Evolutionary conservation across 2,113 vertebrate species (phyloP), one percentile per base, ranked within the genome.

Genomic region (Myodes glareolus): DNA sequence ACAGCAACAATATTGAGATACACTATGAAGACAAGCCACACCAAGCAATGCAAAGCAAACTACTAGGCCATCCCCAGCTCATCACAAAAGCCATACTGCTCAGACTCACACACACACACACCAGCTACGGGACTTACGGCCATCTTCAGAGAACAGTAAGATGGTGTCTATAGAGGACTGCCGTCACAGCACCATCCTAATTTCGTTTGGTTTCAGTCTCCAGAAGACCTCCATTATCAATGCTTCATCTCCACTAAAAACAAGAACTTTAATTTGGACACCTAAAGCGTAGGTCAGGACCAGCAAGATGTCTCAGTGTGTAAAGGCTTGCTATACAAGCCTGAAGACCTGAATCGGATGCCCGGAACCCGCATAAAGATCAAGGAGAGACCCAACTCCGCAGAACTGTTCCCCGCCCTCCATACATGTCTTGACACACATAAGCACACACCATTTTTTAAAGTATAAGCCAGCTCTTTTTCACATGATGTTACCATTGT

Each of bases 241-340:
- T 39, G 31, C 7, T 31, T 67, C n/a, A 31, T 91, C 55, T 58
- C 80, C 88, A 89, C 93, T 92, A 75, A 76, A 88, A 97, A 70
- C 68, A 17, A 78, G 77, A 86, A 70, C 63, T 96, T 96, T 25
- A 42, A 2, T 91, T 93, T 94, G 88, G 58, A 81, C 52, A 73
- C 80, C 65, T 78, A 63, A 85, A 73, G 25, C 47, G 55, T 0
- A 72, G 76, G 36, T 47, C 29, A 23, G 84, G 68, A 3, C n/a
- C n/a, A 80, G 33, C 65, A 47, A 47, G 42, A 47, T 36, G 29
- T 16, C 7, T 67, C 2, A 2, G 17, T 47, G 42, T 31, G 9
- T 33, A 63, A 65, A 85, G 27, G 27, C 82, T 84, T 63, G n/a
- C 58, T 85, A 27, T 27, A 65, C 27, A 45, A 42, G 39, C 27